Conservation (phyloP, 2,113 vertebrate species). For the Atrichornis clamosus region DNA sequence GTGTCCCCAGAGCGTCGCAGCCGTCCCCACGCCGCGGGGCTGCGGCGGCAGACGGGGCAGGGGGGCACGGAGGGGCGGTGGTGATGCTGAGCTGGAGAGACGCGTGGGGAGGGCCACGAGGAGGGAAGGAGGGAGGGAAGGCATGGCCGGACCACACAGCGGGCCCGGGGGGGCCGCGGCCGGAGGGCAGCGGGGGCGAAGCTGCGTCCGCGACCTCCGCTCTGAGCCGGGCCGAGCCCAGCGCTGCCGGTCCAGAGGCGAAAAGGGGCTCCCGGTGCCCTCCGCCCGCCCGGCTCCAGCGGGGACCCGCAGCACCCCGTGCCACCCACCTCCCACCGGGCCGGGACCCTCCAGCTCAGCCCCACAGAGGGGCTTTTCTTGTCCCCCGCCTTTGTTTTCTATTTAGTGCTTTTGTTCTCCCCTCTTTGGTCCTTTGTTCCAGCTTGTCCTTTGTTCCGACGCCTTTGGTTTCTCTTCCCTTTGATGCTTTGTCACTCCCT, state of each 20-base stretch:
- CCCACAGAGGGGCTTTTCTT: conserved; percentile 43
- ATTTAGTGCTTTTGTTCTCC: conserved; percentile 57
- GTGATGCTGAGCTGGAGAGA: neutral
- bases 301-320: neutral
- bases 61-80: neutral
- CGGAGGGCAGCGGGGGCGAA: neutral
- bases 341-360: conserved; percentile 15
- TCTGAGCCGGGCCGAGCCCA: neutral
- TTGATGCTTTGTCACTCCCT: conserved; percentile 69
- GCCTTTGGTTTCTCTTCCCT: conserved; percentile 64
- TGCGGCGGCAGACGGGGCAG: neutral
- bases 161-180: neutral
- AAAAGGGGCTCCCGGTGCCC: neutral
- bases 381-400: conserved; percentile 56
- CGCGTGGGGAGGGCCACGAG: neutral
- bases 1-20: neutral
- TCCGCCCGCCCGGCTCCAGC: neutral
- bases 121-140: neutral
- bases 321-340: conserved; percentile 40
- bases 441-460: conserved; percentile 57
- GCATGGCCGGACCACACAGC: neutral
- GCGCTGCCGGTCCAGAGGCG: neutral
- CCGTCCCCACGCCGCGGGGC: neutral
- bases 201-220: neutral
- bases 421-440: conserved; percentile 63